Percentiles rank a stretch among this genome's conserved stretches.
Evolutionary conservation across 2,888 invertebrate species (phyloP).

Genomic region (Incurvaria masculella): DNA sequence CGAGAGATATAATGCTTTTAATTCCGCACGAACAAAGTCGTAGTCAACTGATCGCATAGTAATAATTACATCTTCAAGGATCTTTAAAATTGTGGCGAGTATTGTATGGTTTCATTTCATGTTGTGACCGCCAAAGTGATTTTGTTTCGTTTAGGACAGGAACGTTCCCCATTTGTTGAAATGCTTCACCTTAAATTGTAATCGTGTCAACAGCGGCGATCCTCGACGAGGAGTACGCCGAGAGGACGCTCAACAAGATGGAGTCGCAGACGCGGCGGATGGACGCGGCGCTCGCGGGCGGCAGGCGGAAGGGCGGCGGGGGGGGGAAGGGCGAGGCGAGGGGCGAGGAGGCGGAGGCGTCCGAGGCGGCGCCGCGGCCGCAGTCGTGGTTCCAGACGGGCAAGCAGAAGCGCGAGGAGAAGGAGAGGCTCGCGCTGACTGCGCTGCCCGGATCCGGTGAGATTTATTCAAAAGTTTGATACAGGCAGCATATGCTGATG

Average conservation of each 20-base stretch:
- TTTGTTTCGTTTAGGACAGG: no score
- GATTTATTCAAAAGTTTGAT: background rate
- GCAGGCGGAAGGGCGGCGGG: constrained; percentile 28
- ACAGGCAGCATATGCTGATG: no score
- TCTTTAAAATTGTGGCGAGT: no score
- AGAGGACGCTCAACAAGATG: constrained; percentile 74
- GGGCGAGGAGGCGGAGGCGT: constrained; percentile 39
- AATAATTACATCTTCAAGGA: no score
- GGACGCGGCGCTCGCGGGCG: constrained; percentile 23
- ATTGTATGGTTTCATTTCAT: no score
- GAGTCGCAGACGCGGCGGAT: constrained; percentile 80
- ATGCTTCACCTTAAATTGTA: no score
- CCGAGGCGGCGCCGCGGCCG: constrained; percentile 33
- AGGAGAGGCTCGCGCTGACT: constrained; percentile 58
- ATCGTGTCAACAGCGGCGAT: constrained; percentile 72
- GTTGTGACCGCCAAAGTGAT: no score
- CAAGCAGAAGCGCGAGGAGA: constrained; percentile 74
- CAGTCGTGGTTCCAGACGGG: constrained; percentile 86
- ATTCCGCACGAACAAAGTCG: no score
- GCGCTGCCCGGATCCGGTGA: constrained; percentile 13
- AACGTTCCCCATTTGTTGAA: no score
- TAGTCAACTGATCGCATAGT: no score
- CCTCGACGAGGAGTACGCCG: constrained; percentile 79
- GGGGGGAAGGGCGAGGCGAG: constrained; percentile 54
- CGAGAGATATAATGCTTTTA: background rate